phyloP scores from a whole-genome alignment of 64 coral and sea anemone genomes.

The Actinia equina region DNA sequence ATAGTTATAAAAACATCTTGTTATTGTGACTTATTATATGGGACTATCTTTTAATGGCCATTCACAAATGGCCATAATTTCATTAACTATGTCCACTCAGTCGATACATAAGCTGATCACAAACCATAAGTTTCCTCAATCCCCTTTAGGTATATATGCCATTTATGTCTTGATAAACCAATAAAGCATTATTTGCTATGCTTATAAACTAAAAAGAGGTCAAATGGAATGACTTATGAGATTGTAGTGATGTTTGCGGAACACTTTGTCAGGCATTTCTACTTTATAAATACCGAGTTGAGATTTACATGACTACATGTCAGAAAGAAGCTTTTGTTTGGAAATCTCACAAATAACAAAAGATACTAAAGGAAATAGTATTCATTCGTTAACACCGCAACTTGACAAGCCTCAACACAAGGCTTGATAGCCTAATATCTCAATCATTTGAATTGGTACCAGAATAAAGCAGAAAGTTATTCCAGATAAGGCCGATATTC shows the following conservation, averaged over 20 bases:
- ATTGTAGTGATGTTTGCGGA: background rate
- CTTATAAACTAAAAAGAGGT: background rate
- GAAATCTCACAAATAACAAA: background rate
- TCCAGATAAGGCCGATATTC: background rate
- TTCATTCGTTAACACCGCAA: background rate
- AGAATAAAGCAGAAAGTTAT: background rate
- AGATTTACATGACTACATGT: background rate
- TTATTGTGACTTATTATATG: too few relatives aligned
- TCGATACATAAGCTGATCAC: background rate
- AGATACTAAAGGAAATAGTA: background rate
- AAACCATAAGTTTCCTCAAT: background rate
- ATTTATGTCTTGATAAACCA: background rate
- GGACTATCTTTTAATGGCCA: too few relatives aligned
- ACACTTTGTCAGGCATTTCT: background rate
- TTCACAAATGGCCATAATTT: too few relatives aligned
- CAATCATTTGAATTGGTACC: background rate
- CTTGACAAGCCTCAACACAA: slow-evolving; percentile 4
- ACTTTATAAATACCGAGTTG: background rate
- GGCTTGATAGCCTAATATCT: background rate
- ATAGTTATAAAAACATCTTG: too few relatives aligned
- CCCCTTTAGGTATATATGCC: background rate
- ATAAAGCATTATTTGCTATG: background rate
- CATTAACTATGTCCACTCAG: too few relatives aligned
- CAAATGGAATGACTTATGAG: background rate
- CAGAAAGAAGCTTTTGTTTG: slow-evolving; percentile 2